Conservation (phyloP, 2,888 invertebrate species). For the Tineola bisselliella region DNA sequence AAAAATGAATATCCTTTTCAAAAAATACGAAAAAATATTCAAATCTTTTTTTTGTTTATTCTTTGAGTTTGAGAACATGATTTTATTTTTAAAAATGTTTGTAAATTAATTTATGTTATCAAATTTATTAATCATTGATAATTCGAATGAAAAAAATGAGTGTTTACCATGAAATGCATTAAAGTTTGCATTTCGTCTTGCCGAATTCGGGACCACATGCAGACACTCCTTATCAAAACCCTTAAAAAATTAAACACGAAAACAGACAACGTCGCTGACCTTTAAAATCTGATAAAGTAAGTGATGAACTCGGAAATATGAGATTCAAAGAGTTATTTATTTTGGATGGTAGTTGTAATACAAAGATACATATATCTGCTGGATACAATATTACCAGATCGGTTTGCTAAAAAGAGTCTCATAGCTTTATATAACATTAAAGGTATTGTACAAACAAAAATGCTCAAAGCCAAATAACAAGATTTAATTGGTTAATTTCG, state of each 20-base stretch:
- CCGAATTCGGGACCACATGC: neutral
- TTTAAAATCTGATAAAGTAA: slow-evolving; percentile 1
- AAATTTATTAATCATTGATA: neutral
- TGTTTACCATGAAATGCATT: neutral
- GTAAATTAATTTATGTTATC: neutral
- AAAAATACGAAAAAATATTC: neutral
- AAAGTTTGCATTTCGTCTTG: neutral
- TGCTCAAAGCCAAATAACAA: neutral
- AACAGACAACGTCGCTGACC: slow-evolving; percentile 1
- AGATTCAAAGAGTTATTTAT: slow-evolving; percentile 4
- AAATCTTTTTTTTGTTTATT: neutral
- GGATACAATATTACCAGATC: neutral
- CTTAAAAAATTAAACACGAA: neutral
- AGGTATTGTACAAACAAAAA: too few relatives aligned
- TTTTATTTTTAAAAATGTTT: too few relatives aligned
- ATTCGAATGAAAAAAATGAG: neutral
- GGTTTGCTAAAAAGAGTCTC: too few relatives aligned
- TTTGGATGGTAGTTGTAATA: neutral
- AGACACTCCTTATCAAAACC: neutral
- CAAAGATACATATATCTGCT: neutral
- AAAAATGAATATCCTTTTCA: neutral
- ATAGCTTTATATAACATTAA: too few relatives aligned
- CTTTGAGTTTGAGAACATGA: neutral
- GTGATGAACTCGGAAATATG: slow-evolving; percentile 7
- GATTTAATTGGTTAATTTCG: neutral